Evolutionary conservation across 1,140 invertebrate genomes (phyloP), one percentile per base, ranked within the genome.

Genomic region (Liolophura sinensis): DNA sequence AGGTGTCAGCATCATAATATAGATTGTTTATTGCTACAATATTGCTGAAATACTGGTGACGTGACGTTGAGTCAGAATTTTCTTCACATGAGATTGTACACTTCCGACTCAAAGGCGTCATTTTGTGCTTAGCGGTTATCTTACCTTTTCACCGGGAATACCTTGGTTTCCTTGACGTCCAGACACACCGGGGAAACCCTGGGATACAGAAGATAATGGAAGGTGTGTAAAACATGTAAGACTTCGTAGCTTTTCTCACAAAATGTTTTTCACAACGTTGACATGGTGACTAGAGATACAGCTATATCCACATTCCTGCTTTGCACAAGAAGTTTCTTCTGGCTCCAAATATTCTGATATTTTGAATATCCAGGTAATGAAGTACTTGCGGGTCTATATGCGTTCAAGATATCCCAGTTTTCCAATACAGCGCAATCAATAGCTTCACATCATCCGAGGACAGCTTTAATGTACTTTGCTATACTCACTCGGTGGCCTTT

Each of bases 101-200:
- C 22, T 18, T 9, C 47, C 20, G 22, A 22, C 18, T 31, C 9
- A 9, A 16, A 14, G 54, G 18, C 22, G 5, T 11, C 24, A 24
- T 40, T 31, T 4, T 25, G 25, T 46, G 11, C 22, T 12, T n/a
- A 22, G 12, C 16, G 31, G 7, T 50, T 68, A 40, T 40, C 67
- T 69, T 68, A 78, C 79, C 64, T 74, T 75, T 27, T 78, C 73
- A 70, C 78, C 78, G 20, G 64, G 46, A 20, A 66, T 49, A 47
- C 78, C 80, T 54, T 76, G 73, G 55, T 75, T 69, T 56, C 80
- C 80, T 0, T 55, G 15, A 50, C 71, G 65, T 20, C 80, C 80
- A 12, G 63, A 62, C 52, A 73, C 64, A 18, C 80, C 80, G 51
- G 51, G 60, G 67, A 77, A 79, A 52, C 77, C 76, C 68, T 80